These are phyloP conservation scores for Tetranychus piercei DNA, from an alignment of 2,888 invertebrate genomes.

Conservation along the genomic window DNA sequence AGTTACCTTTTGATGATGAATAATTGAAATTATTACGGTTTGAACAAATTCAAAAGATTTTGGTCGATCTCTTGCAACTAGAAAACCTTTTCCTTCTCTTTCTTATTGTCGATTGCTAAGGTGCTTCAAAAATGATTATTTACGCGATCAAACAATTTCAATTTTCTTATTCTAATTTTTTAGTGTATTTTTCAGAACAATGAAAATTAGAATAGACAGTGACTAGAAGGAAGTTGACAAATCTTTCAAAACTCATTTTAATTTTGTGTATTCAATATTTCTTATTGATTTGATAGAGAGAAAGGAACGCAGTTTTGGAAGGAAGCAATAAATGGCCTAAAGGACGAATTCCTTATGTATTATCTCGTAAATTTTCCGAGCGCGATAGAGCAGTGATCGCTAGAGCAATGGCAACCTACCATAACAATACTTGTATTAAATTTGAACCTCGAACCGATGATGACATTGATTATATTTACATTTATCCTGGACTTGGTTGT, in stretches of 20 bases:
- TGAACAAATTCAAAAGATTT: background rate
- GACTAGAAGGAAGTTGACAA: no score
- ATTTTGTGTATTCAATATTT: background rate
- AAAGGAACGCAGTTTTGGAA: constrained; percentile 35
- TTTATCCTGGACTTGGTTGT: constrained; percentile 16
- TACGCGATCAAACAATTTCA: no score
- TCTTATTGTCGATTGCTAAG: no score
- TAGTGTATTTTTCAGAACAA: no score
- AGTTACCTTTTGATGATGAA: no score
- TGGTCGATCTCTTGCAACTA: background rate
- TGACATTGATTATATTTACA: constrained; percentile 13
- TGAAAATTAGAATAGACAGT: no score
- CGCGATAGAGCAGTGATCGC: constrained; percentile 10
- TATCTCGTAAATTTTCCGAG: constrained; percentile 8
- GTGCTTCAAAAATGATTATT: no score
- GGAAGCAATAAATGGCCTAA: constrained; percentile 9
- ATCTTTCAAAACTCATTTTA: no score
- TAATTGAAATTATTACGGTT: no score
- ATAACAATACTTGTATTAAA: constrained; percentile 32
- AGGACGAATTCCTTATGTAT: constrained; percentile 13
- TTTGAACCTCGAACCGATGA: constrained; percentile 9
- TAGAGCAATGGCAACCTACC: constrained; percentile 11
- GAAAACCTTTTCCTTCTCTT: no score
- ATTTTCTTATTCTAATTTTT: no score
- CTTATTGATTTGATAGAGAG: constrained; percentile 34